These are phyloP conservation scores for Phocoena phocoena DNA, from an alignment of 2,113 vertebrate genomes.

Conservation along the genomic window DNA sequence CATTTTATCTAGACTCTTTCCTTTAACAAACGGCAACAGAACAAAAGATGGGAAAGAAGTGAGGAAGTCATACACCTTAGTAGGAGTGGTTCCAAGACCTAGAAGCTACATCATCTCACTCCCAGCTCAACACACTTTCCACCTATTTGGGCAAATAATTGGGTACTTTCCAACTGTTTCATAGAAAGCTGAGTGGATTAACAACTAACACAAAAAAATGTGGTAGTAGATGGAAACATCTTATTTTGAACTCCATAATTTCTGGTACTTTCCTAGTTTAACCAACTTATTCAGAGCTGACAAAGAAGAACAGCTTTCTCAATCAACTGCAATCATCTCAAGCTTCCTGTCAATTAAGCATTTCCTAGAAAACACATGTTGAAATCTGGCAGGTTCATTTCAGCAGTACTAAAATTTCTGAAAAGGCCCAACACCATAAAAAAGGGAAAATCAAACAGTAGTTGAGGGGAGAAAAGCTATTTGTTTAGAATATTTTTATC, in stretches of 20 bases:
- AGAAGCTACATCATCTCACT: not conserved
- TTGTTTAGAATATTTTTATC: constrained; percentile 2
- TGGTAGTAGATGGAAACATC: not conserved
- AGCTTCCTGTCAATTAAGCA: not conserved
- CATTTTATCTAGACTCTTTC: not conserved
- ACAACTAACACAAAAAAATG: constrained; percentile 3
- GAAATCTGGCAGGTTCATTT: constrained; percentile 5
- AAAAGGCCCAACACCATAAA: not conserved
- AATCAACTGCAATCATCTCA: not conserved
- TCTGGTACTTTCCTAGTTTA: constrained; percentile 13
- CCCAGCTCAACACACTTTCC: not conserved
- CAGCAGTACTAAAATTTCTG: not conserved
- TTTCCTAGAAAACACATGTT: not conserved
- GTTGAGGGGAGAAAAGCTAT: not conserved
- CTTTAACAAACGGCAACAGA: constrained; percentile 12
- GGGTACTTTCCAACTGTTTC: constrained; percentile 13
- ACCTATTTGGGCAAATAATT: not conserved
- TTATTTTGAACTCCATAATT: not conserved
- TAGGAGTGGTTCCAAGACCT: not conserved
- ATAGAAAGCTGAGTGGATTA: not conserved
- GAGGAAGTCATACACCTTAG: not conserved
- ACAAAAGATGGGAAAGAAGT: not conserved
- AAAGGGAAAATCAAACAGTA: not conserved
- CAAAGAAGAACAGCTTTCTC: not conserved
- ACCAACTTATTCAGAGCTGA: not conserved